Base-by-base conservation (phyloP, 2,797 vertebrate genomes). In the Neosilurus mollespiculum region DNA sequence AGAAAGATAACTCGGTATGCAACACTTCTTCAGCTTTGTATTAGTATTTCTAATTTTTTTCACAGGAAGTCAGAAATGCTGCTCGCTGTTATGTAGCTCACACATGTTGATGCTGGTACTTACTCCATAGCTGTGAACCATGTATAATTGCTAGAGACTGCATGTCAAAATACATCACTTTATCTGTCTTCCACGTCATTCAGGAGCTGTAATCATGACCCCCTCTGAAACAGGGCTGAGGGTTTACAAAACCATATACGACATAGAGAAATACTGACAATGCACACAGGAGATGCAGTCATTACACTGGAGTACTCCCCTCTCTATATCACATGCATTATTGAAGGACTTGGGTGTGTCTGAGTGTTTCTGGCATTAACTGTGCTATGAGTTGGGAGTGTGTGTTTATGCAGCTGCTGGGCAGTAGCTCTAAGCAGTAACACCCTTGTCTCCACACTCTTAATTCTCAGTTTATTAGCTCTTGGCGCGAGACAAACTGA, bases 1-100 rank as follows among this genome's bases (percentile, higher is more conserved):
- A 85, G 75, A 83, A 87, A 84, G 75, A 82, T 72, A 73, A 85
- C 72, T 67, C 53, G 64, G 76, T 71, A 83, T 87, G 86, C 76
- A 58, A 43, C 15, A 14, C 53, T 70, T 64, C 66, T 77, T 70
- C 16, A 56, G 66, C 71, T 78, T 85, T 87, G 82, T 82, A 54
- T 80, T 83, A 58, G 18, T 30, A 22, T 53, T 12, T 11, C 18
- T 37, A 37, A 43, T 75, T 81, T 70, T 30, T 62, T 65, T 71
- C 53, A 37, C 10, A 51, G 65, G n/a, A 4, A 58, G 53, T 16
- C 61, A 78, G 65, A 65, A 66, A 79, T 69, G 37, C 56, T 18
- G 78, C 20, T 66, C 22, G n/a, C 3, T 67, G 14, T 16, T 76
- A 30, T 9, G 20, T 70, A 72, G 75, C 56, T 62, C 1, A 73